Evolutionary conservation across 2,797 vertebrate species (phyloP), one percentile per base, ranked within the genome.

Genomic region (Lerista edwardsae): DNA sequence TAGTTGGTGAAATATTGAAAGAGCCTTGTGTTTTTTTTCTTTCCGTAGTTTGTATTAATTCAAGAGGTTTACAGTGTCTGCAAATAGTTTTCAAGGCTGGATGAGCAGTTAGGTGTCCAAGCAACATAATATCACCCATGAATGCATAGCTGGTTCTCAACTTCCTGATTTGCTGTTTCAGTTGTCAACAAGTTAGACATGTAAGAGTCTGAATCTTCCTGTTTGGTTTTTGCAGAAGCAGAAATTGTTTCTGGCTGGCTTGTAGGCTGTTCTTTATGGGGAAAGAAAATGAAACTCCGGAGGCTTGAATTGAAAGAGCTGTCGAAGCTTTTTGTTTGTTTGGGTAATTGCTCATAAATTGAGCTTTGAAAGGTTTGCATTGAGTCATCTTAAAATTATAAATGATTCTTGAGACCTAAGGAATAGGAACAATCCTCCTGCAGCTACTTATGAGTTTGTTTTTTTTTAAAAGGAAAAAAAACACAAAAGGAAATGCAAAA

Each of bases 1-100:
- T 72, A 78, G 84, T 78, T n/a, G 4, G 73, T 12, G 6, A 11
- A 76, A 23, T 47, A 64, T 44, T 71, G 83, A 86, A 87, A 87
- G 71, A 57, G 2, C 84, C 1, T 69, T 9, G 0, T 87, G 89
- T 90, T 61, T 87, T 79, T 3, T 84, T 11, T 27, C 34, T 5
- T 44, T 55, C n/a, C 79, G 82, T 89, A 85, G 25, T 21, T 55
- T 80, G 0, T 71, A 12, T 77, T 86, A 88, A 34, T 29, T 64
- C 7, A 8, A 9, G 75, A 3, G n/a, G 27, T 86, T 86, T 67
- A 85, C 9, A 57, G 87, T 77, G 8, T 41, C 25, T 17, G 72
- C 7, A 36, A 69, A 41, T 69, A n/a, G 10, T 72, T 72, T 34
- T 79, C 44, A 64, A 69, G 34, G 34, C 34, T 68, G 44, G 27